Evolutionary conservation across 1,140 invertebrate genomes (phyloP).

Genomic region (Spodoptera litura): DNA sequence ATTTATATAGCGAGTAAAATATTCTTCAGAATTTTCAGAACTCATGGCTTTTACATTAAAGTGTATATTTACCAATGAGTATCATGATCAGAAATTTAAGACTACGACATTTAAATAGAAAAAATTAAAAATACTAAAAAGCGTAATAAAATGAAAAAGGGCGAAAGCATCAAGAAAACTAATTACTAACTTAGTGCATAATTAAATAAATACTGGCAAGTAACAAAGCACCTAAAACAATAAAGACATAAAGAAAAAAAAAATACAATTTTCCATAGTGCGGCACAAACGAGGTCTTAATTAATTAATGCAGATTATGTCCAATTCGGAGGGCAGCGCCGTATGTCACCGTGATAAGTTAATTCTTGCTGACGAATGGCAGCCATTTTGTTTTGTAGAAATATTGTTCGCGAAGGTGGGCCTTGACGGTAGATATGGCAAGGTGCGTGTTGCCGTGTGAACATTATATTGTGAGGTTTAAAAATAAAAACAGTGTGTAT

Average conservation of each 20-base stretch:
- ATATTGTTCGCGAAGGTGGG: background rate
- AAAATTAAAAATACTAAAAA: background rate
- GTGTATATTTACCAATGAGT: too few relatives aligned
- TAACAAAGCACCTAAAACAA: constrained; percentile 3
- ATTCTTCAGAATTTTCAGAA: too few relatives aligned
- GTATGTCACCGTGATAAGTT: constrained; percentile 46
- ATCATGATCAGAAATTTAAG: too few relatives aligned
- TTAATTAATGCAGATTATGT: constrained; percentile 56
- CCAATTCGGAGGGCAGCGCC: constrained; percentile 39
- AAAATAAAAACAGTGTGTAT: constrained; percentile 7
- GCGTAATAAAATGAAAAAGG: too few relatives aligned
- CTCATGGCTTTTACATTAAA: too few relatives aligned
- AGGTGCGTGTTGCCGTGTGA: constrained; percentile 9
- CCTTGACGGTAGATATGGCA: constrained; percentile 16
- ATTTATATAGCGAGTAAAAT: too few relatives aligned
- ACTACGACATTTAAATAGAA: too few relatives aligned
- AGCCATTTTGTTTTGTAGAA: constrained; percentile 24
- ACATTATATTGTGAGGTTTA: background rate
- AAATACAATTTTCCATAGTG: constrained; percentile 19
- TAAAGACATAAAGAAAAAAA: constrained; percentile 17
- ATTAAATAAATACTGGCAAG: background rate
- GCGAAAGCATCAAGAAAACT: too few relatives aligned
- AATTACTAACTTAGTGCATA: too few relatives aligned
- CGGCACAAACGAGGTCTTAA: constrained; percentile 41
- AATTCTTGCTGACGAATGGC: constrained; percentile 41